These are phyloP conservation scores for Sepiola atlantica DNA, from an alignment of 2,888 invertebrate species.

Conservation along the genomic window DNA sequence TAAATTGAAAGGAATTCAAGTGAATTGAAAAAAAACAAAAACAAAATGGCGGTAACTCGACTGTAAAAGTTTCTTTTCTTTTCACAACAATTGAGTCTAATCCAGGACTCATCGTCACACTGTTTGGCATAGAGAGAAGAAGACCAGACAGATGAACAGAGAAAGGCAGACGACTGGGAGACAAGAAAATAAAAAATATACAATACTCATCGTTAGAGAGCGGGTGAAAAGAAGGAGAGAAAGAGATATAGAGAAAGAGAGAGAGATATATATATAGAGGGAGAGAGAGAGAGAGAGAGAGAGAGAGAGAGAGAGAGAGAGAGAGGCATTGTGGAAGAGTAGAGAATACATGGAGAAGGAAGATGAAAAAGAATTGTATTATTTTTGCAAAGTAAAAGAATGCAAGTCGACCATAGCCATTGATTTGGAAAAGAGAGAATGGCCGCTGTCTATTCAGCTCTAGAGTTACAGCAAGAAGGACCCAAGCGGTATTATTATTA, in stretches of 20 bases:
- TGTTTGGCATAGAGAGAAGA: background rate
- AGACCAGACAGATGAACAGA: background rate
- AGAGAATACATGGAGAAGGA: too few relatives aligned
- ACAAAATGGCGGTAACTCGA: background rate
- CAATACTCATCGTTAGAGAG: background rate
- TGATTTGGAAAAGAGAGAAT: conserved; percentile 9
- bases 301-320: too few relatives aligned
- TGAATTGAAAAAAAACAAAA: background rate
- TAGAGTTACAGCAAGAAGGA: background rate
- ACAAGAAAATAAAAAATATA: background rate
- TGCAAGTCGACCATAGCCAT: background rate
- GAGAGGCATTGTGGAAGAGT: too few relatives aligned
- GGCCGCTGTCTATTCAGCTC: background rate
- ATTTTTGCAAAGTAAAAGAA: conserved; percentile 32
- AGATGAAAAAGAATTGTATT: background rate
- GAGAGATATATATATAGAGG: too few relatives aligned
- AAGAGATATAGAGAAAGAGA: background rate
- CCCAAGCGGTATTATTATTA: background rate
- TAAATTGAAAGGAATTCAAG: background rate
- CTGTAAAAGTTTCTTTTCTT: background rate
- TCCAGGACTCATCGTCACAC: background rate
- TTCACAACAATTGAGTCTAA: background rate
- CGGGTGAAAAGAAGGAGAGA: background rate
- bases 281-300: background rate
- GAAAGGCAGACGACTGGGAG: background rate